phyloP scores from a whole-genome alignment of 2,113 vertebrate species.

The Cacatua alba region DNA sequence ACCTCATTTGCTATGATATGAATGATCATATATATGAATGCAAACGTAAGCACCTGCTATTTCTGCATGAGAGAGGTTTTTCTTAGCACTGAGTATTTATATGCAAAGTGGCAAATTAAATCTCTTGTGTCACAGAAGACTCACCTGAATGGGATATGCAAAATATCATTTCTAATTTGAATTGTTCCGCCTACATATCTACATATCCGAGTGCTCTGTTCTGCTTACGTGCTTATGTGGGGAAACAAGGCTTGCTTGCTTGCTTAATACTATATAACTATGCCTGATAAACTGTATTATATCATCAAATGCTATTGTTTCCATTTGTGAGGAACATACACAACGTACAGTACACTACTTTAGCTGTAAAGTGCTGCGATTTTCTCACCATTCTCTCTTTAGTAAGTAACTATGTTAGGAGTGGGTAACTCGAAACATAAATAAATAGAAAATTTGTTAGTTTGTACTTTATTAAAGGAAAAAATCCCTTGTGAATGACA shows the following conservation, averaged over 20 bases:
- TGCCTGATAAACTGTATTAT: not conserved
- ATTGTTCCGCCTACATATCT: not conserved
- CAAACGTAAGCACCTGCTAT: not conserved
- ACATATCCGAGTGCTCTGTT: not conserved
- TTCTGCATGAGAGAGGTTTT: not conserved
- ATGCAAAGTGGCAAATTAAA: not conserved
- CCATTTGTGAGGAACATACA: not conserved
- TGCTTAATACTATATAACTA: not conserved
- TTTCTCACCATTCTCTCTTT: not conserved
- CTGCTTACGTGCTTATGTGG: not conserved
- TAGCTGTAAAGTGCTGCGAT: not conserved
- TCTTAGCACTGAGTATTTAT: not conserved
- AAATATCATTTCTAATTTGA: not conserved
- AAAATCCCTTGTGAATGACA: not conserved
- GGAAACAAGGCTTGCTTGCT: not conserved
- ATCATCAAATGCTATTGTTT: not conserved
- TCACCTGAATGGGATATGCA: not conserved
- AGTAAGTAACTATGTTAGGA: not conserved
- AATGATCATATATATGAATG: not conserved
- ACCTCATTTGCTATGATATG: not conserved
- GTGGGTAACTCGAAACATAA: not conserved
- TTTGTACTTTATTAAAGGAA: not conserved
- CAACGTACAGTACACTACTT: rapidly evolving
- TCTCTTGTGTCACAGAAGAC: not conserved
- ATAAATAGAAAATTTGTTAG: not conserved